These are phyloP conservation scores for Rhaphigaster nebulosa DNA, from an alignment of 2,888 invertebrate genomes.

Conservation along the genomic window DNA sequence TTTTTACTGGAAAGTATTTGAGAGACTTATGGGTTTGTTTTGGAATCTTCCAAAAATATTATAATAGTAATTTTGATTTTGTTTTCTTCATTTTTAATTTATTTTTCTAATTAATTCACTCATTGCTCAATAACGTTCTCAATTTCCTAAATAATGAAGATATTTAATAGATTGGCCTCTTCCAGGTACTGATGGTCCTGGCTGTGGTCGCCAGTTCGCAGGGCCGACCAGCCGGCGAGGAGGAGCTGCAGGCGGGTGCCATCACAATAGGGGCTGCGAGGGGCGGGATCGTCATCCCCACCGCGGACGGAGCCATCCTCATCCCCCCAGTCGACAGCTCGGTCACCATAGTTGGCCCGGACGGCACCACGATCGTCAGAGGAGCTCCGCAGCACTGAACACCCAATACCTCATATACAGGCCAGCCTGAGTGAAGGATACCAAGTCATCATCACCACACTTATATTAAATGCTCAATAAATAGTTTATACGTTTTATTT, in stretches of 20 bases:
- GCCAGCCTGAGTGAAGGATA: neutral
- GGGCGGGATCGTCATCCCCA: conserved; percentile 45
- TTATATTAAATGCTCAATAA: conserved; percentile 2
- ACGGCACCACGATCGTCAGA: conserved; percentile 15
- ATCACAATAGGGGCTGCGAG: conserved; percentile 20
- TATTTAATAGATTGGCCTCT: too few relatives aligned
- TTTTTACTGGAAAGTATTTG: too few relatives aligned
- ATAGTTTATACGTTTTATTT: conserved; percentile 32
- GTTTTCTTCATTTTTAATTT: too few relatives aligned
- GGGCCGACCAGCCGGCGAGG: neutral
- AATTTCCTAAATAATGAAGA: too few relatives aligned
- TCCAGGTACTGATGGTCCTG: neutral
- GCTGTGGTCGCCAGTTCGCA: neutral
- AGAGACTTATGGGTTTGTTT: too few relatives aligned
- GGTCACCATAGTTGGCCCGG: conserved; percentile 12
- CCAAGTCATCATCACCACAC: neutral
- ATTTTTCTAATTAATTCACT: too few relatives aligned
- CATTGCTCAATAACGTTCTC: too few relatives aligned
- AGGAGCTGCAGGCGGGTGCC: neutral
- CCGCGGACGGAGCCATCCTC: conserved; percentile 23
- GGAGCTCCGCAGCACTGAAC: neutral
- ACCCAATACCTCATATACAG: neutral
- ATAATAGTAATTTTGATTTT: too few relatives aligned
- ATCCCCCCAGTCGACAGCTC: conserved; percentile 11
- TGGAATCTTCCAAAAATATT: too few relatives aligned